Conservation (phyloP, 2,113 vertebrate genomes). For the Epinephelus cyanopodus region DNA sequence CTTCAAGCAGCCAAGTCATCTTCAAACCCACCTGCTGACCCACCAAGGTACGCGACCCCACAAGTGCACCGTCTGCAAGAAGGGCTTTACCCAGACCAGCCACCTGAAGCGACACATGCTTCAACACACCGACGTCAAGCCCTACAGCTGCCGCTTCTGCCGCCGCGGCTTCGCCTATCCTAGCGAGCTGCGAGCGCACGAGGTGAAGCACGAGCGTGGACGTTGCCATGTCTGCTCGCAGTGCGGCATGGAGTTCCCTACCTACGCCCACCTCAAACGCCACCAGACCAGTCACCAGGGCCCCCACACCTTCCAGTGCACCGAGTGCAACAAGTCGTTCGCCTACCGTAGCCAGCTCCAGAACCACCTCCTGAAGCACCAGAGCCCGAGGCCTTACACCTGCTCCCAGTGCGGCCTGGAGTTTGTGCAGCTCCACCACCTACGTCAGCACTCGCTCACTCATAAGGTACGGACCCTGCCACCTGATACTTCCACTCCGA, state of each 20-base stretch:
- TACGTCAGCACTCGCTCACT: conserved; percentile 96
- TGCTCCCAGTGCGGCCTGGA: conserved; percentile 98
- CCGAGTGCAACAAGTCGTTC: conserved; percentile 96
- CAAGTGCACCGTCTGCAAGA: conserved; percentile 96
- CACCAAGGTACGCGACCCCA: conserved; percentile 97
- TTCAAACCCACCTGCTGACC: conserved; percentile 97
- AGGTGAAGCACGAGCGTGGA: conserved; percentile 95
- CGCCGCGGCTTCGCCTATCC: conserved; percentile 96
- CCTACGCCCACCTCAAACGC: conserved; percentile 96
- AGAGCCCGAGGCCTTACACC: conserved; percentile 95
- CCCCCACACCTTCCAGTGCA: conserved; percentile 96
- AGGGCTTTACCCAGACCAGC: conserved; percentile 98
- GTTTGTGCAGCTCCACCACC: conserved; percentile 97
- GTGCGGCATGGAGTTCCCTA: conserved; percentile 97
- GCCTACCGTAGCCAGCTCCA: conserved; percentile 98
- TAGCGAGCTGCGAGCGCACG: conserved; percentile 96
- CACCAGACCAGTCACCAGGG: conserved; percentile 97
- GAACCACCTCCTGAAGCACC: conserved; percentile 97
- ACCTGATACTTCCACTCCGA: background rate
- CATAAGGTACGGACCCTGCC: conserved; percentile 86
- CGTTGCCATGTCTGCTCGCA: conserved; percentile 96
- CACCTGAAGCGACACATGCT: conserved; percentile 99
- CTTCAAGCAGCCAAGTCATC: conserved; percentile 98
- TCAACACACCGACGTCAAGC: conserved; percentile 95
- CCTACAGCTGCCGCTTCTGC: conserved; percentile 98